Evolutionary conservation across 2,797 vertebrate genomes (phyloP), one percentile per base, ranked within the genome.

Genomic region (Microtus californicus): DNA sequence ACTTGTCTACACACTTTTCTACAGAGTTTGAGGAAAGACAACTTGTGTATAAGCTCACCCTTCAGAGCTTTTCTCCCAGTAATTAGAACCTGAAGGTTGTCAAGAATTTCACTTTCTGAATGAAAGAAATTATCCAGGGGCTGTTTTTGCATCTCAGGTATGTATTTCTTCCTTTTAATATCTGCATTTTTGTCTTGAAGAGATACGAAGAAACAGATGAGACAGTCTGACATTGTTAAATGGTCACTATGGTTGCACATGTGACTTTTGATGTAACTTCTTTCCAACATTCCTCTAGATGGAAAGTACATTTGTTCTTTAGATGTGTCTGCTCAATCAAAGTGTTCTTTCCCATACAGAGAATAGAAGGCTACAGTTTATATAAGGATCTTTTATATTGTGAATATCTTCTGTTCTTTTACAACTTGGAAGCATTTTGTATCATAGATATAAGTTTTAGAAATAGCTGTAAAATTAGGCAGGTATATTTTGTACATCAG

Each of bases 121-220:
- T 73, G 4, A 95, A 61, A 10, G 43, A 93, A 91, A 67, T 87
- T 88, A 43, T 93, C 27, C 59, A 81, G 40, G 19, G 37, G 6
- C 13, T 78, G 23, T 12, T 92, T 95, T 96, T 93, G 63, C 74
- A 37, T 59, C 78, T 92, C 69, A 89, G 6, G 74, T 37, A 91
- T 34, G 93, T 80, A 93, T 87, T 90, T 61, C 2, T 87, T 82
- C 34, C 78, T 89, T 45, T 61, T 80, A 67, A 17, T 1, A 81
- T 79, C 43, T 85, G 34, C 76, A 92, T 71, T 95, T 88, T 51
- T 86, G 65, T 95, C 73, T 79, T 92, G 59, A 92, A 93, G 87
- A 90, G 40, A 92, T 90, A 94, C 74, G 54, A 11, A 34, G 12
- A 92, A 3, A 0, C 88, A 34, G 45, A 80, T 93, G 40, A 85